These are phyloP conservation scores for Dendrocopos noguchii DNA, from an alignment of 2,113 vertebrate genomes.

Conservation along the genomic window DNA sequence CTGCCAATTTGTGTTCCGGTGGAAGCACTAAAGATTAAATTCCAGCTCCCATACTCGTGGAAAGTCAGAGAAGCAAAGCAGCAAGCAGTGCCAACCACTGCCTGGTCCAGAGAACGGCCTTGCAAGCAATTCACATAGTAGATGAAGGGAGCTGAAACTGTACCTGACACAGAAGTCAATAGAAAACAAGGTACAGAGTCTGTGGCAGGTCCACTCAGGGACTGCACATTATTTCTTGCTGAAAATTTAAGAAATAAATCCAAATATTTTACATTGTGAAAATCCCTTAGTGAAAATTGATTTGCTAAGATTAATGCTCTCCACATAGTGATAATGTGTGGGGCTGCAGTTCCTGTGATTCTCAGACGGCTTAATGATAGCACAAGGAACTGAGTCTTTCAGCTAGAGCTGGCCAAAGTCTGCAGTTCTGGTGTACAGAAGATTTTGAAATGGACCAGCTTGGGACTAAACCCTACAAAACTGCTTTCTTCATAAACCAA, in stretches of 20 bases:
- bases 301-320: not conserved
- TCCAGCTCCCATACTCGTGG: not conserved
- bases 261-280: not conserved
- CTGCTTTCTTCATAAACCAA: not conserved
- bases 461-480: not conserved
- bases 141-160: not conserved
- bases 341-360: not conserved
- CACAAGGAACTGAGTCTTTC: not conserved
- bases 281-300: not conserved
- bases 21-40: not conserved
- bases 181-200: not conserved
- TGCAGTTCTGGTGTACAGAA: not conserved
- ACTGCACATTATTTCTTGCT: not conserved
- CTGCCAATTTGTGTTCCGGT: not conserved
- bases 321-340: no score
- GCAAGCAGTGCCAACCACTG: not conserved
- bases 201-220: not conserved
- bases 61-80: not conserved
- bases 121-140: rapidly evolving
- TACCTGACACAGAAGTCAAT: no score
- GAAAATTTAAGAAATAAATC: not conserved
- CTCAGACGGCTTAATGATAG: not conserved
- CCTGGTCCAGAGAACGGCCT: rapidly evolving
- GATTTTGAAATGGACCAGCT: not conserved
- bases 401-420: not conserved